Evolutionary conservation across 2,797 vertebrate species (phyloP).

Genomic region (Toxotes lorentzi): DNA sequence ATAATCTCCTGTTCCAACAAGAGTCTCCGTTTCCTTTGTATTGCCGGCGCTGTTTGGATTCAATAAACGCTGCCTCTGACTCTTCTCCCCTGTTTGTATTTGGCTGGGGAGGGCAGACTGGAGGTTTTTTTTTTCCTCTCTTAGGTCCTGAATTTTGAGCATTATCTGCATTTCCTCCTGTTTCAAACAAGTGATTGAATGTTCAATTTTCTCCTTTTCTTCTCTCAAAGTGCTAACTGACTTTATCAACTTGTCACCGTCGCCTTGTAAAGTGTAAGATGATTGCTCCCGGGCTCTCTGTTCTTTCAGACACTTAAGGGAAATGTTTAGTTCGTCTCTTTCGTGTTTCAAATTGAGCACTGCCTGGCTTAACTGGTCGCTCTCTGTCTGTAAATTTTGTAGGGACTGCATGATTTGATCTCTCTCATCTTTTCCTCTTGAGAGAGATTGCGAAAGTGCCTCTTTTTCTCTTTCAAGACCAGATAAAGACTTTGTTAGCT

Average conservation of each 20-base stretch:
- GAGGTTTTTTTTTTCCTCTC: conserved; percentile 53
- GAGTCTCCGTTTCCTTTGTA: conserved; percentile 18
- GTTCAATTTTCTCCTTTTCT: conserved; percentile 61
- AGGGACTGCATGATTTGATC: conserved; percentile 52
- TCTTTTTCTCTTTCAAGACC: conserved; percentile 65
- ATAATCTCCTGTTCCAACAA: background rate
- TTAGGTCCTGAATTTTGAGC: conserved; percentile 44
- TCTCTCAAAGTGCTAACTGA: conserved; percentile 62
- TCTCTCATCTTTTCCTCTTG: conserved; percentile 56
- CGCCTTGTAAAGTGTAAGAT: conserved; percentile 39
- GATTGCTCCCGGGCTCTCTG: conserved; percentile 49
- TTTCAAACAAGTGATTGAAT: conserved; percentile 65
- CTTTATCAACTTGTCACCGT: conserved; percentile 37
- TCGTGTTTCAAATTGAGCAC: conserved; percentile 67
- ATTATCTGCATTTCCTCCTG: conserved; percentile 64
- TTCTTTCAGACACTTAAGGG: conserved; percentile 50
- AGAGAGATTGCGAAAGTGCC: conserved; percentile 56
- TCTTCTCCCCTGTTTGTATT: conserved; percentile 40
- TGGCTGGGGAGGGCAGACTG: conserved; percentile 32
- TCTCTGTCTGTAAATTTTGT: conserved; percentile 66
- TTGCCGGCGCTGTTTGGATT: conserved; percentile 7
- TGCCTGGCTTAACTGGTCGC: conserved; percentile 53
- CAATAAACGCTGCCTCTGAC: conserved; percentile 28
- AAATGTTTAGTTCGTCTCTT: conserved; percentile 50
- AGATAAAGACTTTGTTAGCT: conserved; percentile 51